Percentiles rank a stretch among this genome's conserved stretches.
phyloP scores from a whole-genome alignment of 2,797 vertebrate species.

The Macropus fuliginosus region DNA sequence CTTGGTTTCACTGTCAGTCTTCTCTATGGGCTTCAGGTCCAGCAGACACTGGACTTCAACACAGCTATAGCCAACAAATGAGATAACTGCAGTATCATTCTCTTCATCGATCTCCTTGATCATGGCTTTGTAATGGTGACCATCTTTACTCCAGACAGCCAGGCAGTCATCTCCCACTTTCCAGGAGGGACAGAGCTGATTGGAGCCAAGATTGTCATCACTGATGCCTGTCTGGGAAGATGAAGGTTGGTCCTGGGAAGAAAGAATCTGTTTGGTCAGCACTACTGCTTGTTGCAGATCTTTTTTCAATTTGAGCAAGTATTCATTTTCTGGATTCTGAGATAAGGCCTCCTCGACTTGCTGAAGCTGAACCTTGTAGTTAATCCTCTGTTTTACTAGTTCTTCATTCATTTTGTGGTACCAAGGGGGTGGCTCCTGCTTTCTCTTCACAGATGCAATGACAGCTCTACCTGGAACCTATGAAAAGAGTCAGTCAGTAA shows the following conservation, averaged over 20 bases:
- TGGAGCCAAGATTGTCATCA: slow-evolving; percentile 83
- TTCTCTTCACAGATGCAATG: neutral
- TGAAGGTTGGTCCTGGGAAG: slow-evolving; percentile 88
- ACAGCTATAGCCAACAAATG: slow-evolving; percentile 95
- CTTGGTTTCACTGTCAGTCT: slow-evolving; percentile 93
- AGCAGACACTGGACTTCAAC: slow-evolving; percentile 95
- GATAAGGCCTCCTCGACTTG: neutral
- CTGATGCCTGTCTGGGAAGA: slow-evolving; percentile 91
- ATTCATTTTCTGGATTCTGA: slow-evolving; percentile 56
- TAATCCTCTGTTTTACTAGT: neutral
- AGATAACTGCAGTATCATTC: slow-evolving; percentile 95
- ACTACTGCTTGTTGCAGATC: slow-evolving; percentile 96
- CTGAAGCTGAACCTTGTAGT: neutral
- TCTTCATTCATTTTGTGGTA: neutral
- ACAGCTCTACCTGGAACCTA: neutral
- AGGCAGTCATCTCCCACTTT: slow-evolving; percentile 95
- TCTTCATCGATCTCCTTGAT: slow-evolving; percentile 98
- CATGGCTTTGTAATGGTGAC: slow-evolving; percentile 99
- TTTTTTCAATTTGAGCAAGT: slow-evolving; percentile 7
- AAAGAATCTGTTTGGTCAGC: slow-evolving; percentile 97
- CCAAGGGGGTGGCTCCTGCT: neutral
- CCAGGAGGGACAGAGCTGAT: slow-evolving; percentile 90
- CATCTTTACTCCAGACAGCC: slow-evolving; percentile 95
- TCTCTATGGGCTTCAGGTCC: slow-evolving; percentile 93
- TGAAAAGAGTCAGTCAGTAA: neutral